Evolutionary conservation across 1,140 invertebrate genomes (phyloP).

Genomic region (Triops cancriformis): DNA sequence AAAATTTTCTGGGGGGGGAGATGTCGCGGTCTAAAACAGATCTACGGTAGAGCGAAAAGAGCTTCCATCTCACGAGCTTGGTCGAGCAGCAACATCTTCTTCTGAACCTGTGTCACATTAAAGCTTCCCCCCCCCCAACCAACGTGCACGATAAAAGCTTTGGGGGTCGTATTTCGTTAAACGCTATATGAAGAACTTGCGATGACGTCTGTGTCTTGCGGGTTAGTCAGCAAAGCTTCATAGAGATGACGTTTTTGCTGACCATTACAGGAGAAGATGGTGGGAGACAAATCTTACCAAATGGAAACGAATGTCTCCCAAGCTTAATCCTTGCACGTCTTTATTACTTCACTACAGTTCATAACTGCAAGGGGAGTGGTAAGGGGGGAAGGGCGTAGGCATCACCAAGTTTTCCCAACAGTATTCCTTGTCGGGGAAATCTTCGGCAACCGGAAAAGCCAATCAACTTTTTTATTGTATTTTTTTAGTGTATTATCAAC

Average conservation of each 20-base stretch:
- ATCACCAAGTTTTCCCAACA: too few species aligned
- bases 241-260: neutral
- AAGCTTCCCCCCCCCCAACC: neutral
- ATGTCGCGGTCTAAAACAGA: neutral
- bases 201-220: neutral
- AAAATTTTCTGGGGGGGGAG: neutral
- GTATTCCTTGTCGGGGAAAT: too few species aligned
- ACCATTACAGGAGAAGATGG: too few species aligned
- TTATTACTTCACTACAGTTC: too few species aligned
- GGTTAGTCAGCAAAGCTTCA: neutral
- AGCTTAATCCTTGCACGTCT: too few species aligned
- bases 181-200: neutral
- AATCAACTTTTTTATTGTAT: too few species aligned
- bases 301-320: too few species aligned
- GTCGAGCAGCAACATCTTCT: neutral
- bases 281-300: too few species aligned
- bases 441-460: too few species aligned
- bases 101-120: neutral
- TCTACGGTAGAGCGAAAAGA: neutral
- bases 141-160: neutral
- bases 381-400: too few species aligned
- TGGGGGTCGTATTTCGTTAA: slow-evolving; percentile 5
- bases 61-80: neutral
- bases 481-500: too few species aligned
- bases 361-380: too few species aligned